phyloP scores from a whole-genome alignment of 2,113 vertebrate genomes.

The Colaptes auratus region DNA sequence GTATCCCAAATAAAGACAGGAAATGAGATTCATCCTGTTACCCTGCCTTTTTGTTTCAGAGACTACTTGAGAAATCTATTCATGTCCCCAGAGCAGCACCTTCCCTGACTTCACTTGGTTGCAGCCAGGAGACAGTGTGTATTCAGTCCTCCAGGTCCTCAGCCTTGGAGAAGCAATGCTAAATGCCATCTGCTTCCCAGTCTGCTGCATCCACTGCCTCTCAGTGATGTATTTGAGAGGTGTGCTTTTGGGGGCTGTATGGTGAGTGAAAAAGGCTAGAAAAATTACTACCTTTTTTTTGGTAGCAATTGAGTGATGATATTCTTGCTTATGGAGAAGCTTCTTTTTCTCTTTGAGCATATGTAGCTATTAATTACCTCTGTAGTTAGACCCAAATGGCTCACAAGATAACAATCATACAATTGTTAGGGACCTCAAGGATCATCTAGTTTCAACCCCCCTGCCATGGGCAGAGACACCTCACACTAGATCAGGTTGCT shows the following conservation, averaged over 20 bases:
- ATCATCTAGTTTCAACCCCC: too few relatives aligned
- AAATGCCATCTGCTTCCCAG: background rate
- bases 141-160: background rate
- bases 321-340: background rate
- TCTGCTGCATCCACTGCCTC: background rate
- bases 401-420: background rate
- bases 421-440: too few relatives aligned
- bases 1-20: background rate
- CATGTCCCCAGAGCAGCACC: background rate
- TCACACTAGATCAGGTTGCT: too few relatives aligned
- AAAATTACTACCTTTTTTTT: background rate
- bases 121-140: background rate
- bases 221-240: background rate
- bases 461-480: too few relatives aligned
- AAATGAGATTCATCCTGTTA: background rate
- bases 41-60: background rate
- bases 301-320: background rate
- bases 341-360: background rate
- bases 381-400: background rate
- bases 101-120: background rate
- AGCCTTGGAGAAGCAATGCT: background rate
- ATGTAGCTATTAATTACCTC: background rate
- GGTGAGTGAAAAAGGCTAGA: background rate
- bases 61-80: background rate
- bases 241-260: accelerated